Evolutionary conservation across 2,797 vertebrate genomes (phyloP).

Genomic region (Podarcis lilfordi): DNA sequence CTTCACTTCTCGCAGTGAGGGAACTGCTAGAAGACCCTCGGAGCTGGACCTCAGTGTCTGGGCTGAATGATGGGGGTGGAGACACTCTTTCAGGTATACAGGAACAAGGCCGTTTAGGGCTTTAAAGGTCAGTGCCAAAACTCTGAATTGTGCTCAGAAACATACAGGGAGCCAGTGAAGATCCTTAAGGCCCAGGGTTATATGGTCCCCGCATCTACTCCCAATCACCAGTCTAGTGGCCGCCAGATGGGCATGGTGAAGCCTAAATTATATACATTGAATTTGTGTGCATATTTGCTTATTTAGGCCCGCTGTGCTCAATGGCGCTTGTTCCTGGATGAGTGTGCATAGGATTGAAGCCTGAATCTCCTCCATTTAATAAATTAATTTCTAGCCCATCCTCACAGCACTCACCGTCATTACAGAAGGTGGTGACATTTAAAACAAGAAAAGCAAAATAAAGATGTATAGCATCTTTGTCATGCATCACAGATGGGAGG

Average conservation of each 20-base stretch:
- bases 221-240: too few relatives aligned
- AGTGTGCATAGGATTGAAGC: neutral
- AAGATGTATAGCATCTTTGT: constrained; percentile 45
- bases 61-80: too few relatives aligned
- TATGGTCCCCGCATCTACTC: too few relatives aligned
- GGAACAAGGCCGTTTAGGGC: too few relatives aligned
- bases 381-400: neutral
- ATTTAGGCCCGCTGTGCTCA: neutral
- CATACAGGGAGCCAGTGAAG: too few relatives aligned
- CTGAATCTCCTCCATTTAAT: neutral
- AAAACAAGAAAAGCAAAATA: neutral
- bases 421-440: neutral
- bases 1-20: too few relatives aligned
- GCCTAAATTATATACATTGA: neutral
- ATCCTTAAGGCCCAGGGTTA: too few relatives aligned
- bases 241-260: neutral
- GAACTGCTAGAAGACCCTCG: too few relatives aligned
- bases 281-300: neutral
- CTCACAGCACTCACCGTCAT: neutral
- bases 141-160: too few relatives aligned
- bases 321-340: neutral
- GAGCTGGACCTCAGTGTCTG: too few relatives aligned
- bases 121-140: too few relatives aligned
- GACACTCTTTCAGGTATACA: too few relatives aligned
- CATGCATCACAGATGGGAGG: constrained; percentile 70